Evolutionary conservation across 1,140 invertebrate genomes (phyloP).

Genomic region (Bathynomus jamesi): DNA sequence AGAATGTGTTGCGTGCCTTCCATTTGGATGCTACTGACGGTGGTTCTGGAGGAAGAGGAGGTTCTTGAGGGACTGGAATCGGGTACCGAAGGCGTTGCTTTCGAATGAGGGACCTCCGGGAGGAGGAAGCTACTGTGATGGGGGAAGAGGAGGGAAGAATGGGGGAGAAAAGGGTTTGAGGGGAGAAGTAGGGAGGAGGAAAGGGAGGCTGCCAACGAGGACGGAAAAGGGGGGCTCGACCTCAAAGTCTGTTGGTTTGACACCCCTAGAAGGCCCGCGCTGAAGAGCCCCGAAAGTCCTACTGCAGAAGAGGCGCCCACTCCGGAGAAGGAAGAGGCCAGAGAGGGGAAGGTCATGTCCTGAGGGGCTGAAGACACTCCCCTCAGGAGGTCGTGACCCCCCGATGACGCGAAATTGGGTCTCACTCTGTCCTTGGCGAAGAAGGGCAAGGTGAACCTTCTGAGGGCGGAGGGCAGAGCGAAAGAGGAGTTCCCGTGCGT

Average conservation of each 20-base stretch:
- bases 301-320: constrained; percentile 6
- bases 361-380: not conserved
- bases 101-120: not conserved
- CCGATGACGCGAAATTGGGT: not conserved
- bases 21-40: too few relatives aligned
- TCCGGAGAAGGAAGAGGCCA: constrained; percentile 7
- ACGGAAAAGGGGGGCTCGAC: not conserved
- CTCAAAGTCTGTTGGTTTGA: not conserved
- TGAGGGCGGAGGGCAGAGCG: not conserved
- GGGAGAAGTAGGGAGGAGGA: constrained; percentile 11
- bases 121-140: not conserved
- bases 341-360: not conserved
- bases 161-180: constrained; percentile 2
- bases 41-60: too few relatives aligned
- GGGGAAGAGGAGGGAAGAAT: constrained; percentile 3
- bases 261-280: constrained; percentile 1
- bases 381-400: not conserved
- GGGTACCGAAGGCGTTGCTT: too few relatives aligned
- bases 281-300: constrained; percentile 4
- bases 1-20: too few relatives aligned
- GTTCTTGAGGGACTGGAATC: too few relatives aligned
- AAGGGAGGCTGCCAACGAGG: not conserved
- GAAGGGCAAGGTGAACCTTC: constrained; percentile 16
- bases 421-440: constrained; percentile 8
- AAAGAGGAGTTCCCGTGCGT: constrained; percentile 7